Conservation (phyloP, 2,888 invertebrate species). For the Muschampia plurimacula region DNA sequence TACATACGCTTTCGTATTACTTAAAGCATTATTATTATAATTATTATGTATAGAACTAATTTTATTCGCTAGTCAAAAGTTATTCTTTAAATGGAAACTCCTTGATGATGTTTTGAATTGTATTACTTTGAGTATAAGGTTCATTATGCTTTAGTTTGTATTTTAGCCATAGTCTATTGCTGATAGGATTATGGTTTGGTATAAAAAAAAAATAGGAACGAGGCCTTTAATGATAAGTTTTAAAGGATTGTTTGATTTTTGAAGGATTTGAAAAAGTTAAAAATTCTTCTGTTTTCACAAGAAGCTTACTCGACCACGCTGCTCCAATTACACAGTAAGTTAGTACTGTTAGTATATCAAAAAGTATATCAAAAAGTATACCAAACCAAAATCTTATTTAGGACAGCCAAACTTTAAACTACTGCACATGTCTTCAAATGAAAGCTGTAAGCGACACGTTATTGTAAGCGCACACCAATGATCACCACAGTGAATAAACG, state of each 20-base stretch:
- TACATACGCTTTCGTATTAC: slow-evolving; percentile 69
- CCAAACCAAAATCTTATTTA: neutral
- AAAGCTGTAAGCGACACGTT: slow-evolving; percentile 50
- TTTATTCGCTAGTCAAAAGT: slow-evolving; percentile 82
- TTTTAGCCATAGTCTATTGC: slow-evolving; percentile 17
- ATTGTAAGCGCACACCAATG: slow-evolving; percentile 26
- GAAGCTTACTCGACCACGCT: neutral
- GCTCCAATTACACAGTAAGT: neutral
- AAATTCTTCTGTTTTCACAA: neutral
- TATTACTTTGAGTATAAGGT: slow-evolving; percentile 60
- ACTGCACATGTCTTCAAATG: slow-evolving; percentile 61
- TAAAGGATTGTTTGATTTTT: too few relatives aligned
- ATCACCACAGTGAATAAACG: slow-evolving; percentile 23
- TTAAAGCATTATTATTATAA: slow-evolving; percentile 58
- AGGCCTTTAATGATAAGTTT: too few relatives aligned
- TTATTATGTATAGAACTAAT: slow-evolving; percentile 66
- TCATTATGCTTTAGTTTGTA: slow-evolving; percentile 47
- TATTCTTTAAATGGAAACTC: slow-evolving; percentile 64
- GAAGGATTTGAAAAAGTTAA: neutral
- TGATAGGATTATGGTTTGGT: slow-evolving; percentile 32
- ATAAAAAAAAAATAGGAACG: slow-evolving; percentile 41
- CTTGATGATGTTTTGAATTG: slow-evolving; percentile 60
- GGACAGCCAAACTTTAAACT: neutral
- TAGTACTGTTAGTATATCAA: neutral
- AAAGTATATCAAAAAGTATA: too few relatives aligned